Base-by-base conservation (phyloP, 1,140 invertebrate species). In the Heliconius hewitsoni region DNA sequence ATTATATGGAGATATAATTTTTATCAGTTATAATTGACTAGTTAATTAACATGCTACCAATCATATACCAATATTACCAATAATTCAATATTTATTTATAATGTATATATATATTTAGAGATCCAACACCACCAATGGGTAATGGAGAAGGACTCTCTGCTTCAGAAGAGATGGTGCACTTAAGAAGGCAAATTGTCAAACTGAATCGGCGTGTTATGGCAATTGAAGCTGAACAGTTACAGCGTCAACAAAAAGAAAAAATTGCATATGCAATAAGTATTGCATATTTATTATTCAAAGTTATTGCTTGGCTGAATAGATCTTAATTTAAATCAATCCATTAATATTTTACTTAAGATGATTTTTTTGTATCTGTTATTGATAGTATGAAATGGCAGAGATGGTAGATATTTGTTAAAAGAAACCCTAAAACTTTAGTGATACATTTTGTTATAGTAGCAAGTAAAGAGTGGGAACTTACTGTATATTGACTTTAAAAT, bases 191-290 rank as follows among this genome's bases (percentile, higher is more conserved):
- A 94, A 95, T 98, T 85, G 97, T 97, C 6, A 97, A 98, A 90
- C 89, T 98, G 55, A 98, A 98, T 90, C 95, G 97, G n/a, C 96
- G 98, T 57, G 96, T 98, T 3, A 96, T 98, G 95, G 96, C 97
- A 27, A 96, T 98, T 73, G 98, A 98, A 94, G 95, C 97, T 75
- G 97, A 98, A 84, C 96, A 97, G 84, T 93, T 97, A 70, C 97
- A 97, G 87, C 95, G 97, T 70, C 96, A 97, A 86, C 97, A 98
- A 91, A 96, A 97, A 84, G 97, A 98, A 87, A 97, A 98, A 90
- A 96, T 98, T 85, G 94, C 98, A 83, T 98, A 97, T 90, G 96
- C 96, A 78, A 92, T 98, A 82, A 97, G 97, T 23, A 95, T 98
- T 85, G 96, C 97, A 16, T 98, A 98, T 90, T 96, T 98, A 88